These are phyloP conservation scores for Rhinolophus sinicus DNA, from an alignment of 2,113 vertebrate genomes.

Conservation along the genomic window DNA sequence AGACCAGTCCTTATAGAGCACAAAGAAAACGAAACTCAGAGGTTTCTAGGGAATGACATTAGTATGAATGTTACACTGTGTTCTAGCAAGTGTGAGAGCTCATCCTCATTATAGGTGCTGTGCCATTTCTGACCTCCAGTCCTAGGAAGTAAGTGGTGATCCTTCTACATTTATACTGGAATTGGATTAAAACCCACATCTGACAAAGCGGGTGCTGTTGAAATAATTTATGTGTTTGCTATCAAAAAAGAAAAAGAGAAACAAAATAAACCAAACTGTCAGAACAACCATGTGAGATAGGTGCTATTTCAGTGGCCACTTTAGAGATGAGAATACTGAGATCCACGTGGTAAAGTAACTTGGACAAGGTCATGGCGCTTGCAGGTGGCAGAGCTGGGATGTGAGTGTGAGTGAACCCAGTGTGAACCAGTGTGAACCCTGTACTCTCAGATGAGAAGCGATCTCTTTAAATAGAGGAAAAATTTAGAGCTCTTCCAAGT, in stretches of 20 bases:
- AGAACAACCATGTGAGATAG: background rate
- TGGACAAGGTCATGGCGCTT: background rate
- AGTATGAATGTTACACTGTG: background rate
- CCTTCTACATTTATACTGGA: background rate
- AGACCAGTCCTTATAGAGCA: background rate
- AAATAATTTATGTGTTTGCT: background rate
- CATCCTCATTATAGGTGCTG: accelerated
- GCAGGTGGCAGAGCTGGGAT: background rate
- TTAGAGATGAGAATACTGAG: background rate
- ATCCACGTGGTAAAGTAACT: background rate
- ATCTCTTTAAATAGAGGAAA: background rate
- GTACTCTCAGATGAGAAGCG: background rate
- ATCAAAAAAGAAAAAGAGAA: background rate
- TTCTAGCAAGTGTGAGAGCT: background rate
- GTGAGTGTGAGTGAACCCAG: background rate
- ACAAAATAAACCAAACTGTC: background rate
- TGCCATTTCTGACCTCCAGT: background rate
- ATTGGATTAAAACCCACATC: background rate
- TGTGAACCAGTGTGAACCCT: background rate
- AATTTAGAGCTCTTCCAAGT: background rate
- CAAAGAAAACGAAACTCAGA: background rate
- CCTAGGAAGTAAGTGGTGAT: background rate
- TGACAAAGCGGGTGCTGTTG: background rate
- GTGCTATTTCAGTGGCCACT: background rate
- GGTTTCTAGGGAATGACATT: background rate